Percentiles rank a stretch among this genome's conserved stretches.
Conservation (phyloP, 2,113 vertebrate species). For the Gobio gobio region DNA sequence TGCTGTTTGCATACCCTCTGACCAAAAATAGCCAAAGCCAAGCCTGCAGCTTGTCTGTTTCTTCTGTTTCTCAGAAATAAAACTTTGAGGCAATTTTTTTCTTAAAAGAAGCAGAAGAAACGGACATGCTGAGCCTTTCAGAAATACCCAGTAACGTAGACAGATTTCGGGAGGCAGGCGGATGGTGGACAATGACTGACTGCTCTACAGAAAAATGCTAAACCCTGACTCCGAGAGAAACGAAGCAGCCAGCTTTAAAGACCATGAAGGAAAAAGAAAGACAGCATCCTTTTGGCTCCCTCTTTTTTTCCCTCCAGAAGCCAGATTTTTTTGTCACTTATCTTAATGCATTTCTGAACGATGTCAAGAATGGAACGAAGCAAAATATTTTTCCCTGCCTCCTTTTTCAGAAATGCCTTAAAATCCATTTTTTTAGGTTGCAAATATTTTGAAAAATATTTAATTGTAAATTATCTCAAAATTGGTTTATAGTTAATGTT, state of each 20-base stretch:
- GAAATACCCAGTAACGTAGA: not conserved
- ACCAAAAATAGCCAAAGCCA: not conserved
- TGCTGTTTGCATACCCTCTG: not conserved
- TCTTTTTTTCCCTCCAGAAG: not conserved
- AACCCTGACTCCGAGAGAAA: not conserved
- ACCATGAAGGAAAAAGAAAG: not conserved
- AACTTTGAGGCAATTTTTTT: not conserved
- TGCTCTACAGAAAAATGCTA: constrained; percentile 27
- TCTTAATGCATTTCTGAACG: constrained; percentile 8
- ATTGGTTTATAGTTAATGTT: too few relatives aligned
- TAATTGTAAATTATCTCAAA: too few relatives aligned
- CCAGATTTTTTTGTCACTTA: not conserved
- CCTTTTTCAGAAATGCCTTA: constrained; percentile 11
- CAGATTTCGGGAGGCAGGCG: not conserved
- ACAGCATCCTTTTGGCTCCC: not conserved
- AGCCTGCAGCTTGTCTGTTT: not conserved
- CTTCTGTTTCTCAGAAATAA: not conserved
- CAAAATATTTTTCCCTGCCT: not conserved
- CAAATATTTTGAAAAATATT: not conserved
- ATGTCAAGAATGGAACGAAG: not conserved
- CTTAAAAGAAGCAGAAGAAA: constrained; percentile 9
- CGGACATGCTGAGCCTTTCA: not conserved
- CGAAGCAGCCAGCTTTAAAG: not conserved
- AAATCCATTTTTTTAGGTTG: constrained; percentile 4
- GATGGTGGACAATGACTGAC: constrained; percentile 38